Percentiles rank a stretch among this genome's conserved stretches.
Evolutionary conservation across 2,888 invertebrate species (phyloP).

Genomic region (Heterodera filipjevi): DNA sequence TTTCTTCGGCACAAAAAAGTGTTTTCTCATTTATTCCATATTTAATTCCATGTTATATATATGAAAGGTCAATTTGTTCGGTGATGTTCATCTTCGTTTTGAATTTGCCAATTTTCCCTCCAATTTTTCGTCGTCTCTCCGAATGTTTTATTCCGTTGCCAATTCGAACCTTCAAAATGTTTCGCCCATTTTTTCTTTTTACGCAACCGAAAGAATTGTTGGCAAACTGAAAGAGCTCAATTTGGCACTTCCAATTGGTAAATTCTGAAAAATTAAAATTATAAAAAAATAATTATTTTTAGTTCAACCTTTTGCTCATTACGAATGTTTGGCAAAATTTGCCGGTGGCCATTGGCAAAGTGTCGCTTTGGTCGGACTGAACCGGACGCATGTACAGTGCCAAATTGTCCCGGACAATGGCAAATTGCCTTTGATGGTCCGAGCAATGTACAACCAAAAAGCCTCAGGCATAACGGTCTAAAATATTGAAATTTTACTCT

Average conservation of each 20-base stretch:
- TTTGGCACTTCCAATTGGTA: neutral
- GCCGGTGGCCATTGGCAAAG: neutral
- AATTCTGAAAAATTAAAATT: neutral
- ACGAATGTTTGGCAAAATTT: neutral
- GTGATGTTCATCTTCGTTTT: neutral
- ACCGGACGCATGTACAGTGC: constrained; percentile 58
- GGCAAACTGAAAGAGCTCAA: neutral
- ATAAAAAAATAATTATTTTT: neutral
- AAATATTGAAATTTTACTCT: neutral
- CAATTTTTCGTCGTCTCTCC: neutral
- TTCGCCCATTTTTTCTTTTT: neutral
- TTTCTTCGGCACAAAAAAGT: too few species aligned
- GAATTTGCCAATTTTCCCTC: neutral
- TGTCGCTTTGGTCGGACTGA: constrained; percentile 28
- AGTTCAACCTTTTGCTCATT: neutral
- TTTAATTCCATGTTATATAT: neutral
- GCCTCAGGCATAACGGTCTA: constrained; percentile 23
- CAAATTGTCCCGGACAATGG: constrained; percentile 47
- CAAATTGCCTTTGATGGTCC: constrained; percentile 52
- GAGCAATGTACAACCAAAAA: constrained; percentile 37
- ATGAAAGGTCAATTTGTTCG: neutral
- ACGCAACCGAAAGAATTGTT: neutral
- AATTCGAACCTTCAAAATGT: neutral
- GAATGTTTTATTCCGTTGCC: neutral
- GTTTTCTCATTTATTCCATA: neutral